Evolutionary conservation across 2,888 invertebrate genomes (phyloP), one percentile per base, ranked within the genome.

Genomic region (Polietes domitor): DNA sequence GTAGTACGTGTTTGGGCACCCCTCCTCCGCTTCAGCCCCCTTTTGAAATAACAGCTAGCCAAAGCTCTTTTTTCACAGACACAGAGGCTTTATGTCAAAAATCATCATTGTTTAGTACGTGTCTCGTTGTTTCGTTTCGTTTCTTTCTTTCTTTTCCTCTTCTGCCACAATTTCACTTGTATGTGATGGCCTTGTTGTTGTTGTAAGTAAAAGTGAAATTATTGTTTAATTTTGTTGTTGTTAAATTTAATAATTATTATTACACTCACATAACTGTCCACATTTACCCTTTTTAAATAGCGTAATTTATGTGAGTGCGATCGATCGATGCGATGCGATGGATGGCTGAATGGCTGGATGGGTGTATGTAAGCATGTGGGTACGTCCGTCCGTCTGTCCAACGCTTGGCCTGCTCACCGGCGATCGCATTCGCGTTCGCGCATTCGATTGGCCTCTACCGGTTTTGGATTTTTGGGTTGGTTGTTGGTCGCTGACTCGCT

Each of bases 201-300:
- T 10, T 68, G 78, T 80, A 79, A 72, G 82, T 79, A 83, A 85
- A 85, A 85, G 85, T 85, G 83, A 85, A 85, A 85, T 81, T 83
- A 83, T 82, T 85, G 76, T 78, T 81, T 78, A 63, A 71, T 76
- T 63, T 63, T 41, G 78, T 75, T 81, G 80, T 82, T 85, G 77
- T 78, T 77, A 73, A 70, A 70, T 77, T 76, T 79, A 74, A 74
- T 78, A 74, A 82, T 85, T 85, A 68, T 85, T 82, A 85, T 85
- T 80, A 63, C 80, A 74, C 61, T 72, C 78, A 76, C 81, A 80
- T 65, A 58, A 19, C 32, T 28, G 80, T 74, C 63, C 43, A 74
- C 43, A 15, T 24, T 68, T 12, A 68, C 68, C 41, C 26, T 17
- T 21, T 17, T 41, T 41, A 41, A 12, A 47, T 2, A n/a, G 47